Evolutionary conservation across 2,888 invertebrate genomes (phyloP), one percentile per base, ranked within the genome.

Genomic region (Luperina testacea): DNA sequence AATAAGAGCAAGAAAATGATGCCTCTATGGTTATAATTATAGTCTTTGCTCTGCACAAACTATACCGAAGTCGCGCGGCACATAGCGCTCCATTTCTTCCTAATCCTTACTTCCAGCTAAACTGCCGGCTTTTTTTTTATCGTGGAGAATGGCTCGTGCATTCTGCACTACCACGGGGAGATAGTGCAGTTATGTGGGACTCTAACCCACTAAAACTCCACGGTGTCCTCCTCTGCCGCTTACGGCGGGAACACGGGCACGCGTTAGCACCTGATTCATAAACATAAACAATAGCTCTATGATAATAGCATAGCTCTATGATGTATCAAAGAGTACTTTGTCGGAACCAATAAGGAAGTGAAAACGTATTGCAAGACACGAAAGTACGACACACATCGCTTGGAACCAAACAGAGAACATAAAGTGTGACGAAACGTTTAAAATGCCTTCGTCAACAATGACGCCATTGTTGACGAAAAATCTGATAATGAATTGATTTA

Each of bases 261-360:
- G 38, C 38, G 38, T 38, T 38, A 38, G 2, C 38, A 38, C 42
- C 59, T 84, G 38, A 77, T 65, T 78, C 80, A 83, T 77, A 80
- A 63, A 74, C 71, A 77, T 64, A 71, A 72, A 38, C 38, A 76
- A 77, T 59, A n/a, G n/a, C n/a, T n/a, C n/a, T n/a, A n/a, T n/a
- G n/a, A n/a, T n/a, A 53, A 11, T 65, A 20, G 42, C 45, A 67
- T 45, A 59, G 38, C 63, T 74, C 51, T 77, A 73, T 75, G 72
- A 78, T 79, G 71, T 80, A 78, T 72, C 42, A 38, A 61, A 53
- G 42, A 73, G 75, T 77, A 81, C 78, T 79, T 77, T 82, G 73
- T 76, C 85, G 82, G 81, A 83, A 84, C 89, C 42, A 85, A 86
- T 88, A 87, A 84, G 90, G 91, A 90, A 90, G 90, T 87, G 91